A percentile compares a stretch with the other conserved stretches of the same genome.
Evolutionary conservation across 2,888 invertebrate species (phyloP).

Genomic region (Subacronicta megacephala): DNA sequence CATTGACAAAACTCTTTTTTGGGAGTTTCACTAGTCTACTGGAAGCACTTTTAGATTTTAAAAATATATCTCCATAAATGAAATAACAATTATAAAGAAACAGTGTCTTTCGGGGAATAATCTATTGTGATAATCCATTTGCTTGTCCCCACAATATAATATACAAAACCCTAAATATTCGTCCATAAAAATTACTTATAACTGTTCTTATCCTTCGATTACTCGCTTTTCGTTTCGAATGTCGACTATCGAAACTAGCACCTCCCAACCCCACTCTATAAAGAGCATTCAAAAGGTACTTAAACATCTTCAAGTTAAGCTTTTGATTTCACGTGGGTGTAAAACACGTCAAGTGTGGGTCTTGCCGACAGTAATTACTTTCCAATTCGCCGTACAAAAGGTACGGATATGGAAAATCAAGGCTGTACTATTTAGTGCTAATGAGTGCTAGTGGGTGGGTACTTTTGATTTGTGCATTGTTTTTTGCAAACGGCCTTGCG

Average conservation of each 20-base stretch:
- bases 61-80: too few relatives aligned
- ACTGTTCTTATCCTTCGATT: neutral
- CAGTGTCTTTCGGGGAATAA: too few relatives aligned
- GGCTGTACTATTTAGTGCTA: conserved; percentile 59
- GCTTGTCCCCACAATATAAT: too few relatives aligned
- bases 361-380: conserved; percentile 76
- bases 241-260: conserved; percentile 14
- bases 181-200: too few relatives aligned
- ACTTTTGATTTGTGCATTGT: conserved; percentile 63
- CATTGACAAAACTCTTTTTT: too few relatives aligned
- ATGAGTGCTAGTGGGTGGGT: conserved; percentile 62
- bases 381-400: conserved; percentile 70
- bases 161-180: too few relatives aligned
- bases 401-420: conserved; percentile 59
- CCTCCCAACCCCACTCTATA: conserved; percentile 52
- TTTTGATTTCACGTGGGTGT: conserved; percentile 71
- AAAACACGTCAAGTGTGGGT: conserved; percentile 69
- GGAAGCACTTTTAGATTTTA: too few relatives aligned
- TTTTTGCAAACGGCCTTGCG: conserved; percentile 50
- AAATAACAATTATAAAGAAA: too few relatives aligned
- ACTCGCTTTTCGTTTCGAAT: neutral
- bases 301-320: conserved; percentile 67
- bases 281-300: conserved; percentile 71
- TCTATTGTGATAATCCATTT: too few relatives aligned
- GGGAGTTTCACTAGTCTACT: too few relatives aligned